Base-by-base conservation (phyloP, 2,797 vertebrate species). In the Cuniculus paca region DNA sequence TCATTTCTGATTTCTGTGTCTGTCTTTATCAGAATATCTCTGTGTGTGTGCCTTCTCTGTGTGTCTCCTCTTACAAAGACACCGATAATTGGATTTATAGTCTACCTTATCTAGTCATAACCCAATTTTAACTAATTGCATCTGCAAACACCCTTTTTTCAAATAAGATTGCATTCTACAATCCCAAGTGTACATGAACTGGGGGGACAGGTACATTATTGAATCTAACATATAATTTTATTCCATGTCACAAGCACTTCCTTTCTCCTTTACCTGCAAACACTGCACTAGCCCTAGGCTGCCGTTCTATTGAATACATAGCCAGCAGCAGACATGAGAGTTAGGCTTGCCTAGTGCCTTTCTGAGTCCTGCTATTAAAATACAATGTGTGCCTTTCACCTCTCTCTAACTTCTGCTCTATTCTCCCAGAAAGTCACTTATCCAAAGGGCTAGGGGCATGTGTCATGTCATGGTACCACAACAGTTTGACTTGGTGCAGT, bases 311-410 rank as follows among this genome's bases (percentile, higher is more conserved):
- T 19, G 4, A 80, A 10, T 87, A 12, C 79, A 11, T 54, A 60
- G 31, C 22, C 81, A 87, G 60, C 58, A 75, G 28, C 70, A 48
- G 20, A 74, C 68, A 24, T 2, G 48, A 24, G 58, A 50, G 19
- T 85, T 60, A 54, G 14, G 6, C 90, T 22, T 91, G 19, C 48
- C n/a, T 20, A 13, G 28, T 28, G 45, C 36, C 14, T 7, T 2
- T 45, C 26, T 60, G 83, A 9, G 42, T 80, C 22, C 77, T 94
- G 65, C 79, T 72, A 31, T 93, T 93, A 91, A 92, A 74, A 94
- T 52, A 12, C 45, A 74, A 4, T 39, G 14, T 50, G 65, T 87
- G 19, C 13, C 54, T 50, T 79, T 84, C 28, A 5, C 14, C 36
- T 93, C 90, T 13, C 34, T 88, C 78, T 92, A 61, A 91, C 39